A percentile compares a stretch with the other conserved stretches of the same genome.
Evolutionary conservation across 2,113 vertebrate species (phyloP).

Genomic region (Ctenodactylus gundi): DNA sequence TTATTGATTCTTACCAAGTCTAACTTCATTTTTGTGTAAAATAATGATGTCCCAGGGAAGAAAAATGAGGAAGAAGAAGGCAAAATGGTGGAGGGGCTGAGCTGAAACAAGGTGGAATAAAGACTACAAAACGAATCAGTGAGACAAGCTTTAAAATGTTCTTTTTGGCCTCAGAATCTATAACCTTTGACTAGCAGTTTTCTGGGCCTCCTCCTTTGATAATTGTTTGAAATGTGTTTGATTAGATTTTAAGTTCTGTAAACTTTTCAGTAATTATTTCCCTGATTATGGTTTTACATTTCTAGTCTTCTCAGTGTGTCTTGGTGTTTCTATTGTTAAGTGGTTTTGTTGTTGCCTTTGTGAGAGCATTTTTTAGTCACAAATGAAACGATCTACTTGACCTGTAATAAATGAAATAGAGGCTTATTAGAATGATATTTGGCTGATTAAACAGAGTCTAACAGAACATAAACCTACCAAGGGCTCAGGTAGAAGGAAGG

Average conservation of each 20-base stretch:
- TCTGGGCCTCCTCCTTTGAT: neutral
- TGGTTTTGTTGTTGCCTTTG: neutral
- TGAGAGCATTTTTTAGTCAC: slow-evolving; percentile 11
- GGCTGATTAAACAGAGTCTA: neutral
- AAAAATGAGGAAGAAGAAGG: no score
- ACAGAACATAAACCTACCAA: neutral
- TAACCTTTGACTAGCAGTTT: neutral
- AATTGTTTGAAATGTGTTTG: neutral
- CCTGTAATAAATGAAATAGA: neutral
- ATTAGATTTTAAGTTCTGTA: neutral
- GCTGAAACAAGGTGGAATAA: neutral
- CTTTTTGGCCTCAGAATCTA: neutral
- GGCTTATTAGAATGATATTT: neutral
- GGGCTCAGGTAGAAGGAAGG: neutral
- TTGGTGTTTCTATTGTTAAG: neutral
- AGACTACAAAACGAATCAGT: neutral
- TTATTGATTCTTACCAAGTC: no score
- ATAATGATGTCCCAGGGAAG: no score
- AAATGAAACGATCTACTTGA: neutral
- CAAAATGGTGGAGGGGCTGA: no score
- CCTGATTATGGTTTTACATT: neutral
- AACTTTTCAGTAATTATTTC: neutral
- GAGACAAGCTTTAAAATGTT: neutral
- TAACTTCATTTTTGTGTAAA: no score
- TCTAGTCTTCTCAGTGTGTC: neutral